Conservation (phyloP, 1,140 invertebrate genomes). For the Anastrepha obliqua region DNA sequence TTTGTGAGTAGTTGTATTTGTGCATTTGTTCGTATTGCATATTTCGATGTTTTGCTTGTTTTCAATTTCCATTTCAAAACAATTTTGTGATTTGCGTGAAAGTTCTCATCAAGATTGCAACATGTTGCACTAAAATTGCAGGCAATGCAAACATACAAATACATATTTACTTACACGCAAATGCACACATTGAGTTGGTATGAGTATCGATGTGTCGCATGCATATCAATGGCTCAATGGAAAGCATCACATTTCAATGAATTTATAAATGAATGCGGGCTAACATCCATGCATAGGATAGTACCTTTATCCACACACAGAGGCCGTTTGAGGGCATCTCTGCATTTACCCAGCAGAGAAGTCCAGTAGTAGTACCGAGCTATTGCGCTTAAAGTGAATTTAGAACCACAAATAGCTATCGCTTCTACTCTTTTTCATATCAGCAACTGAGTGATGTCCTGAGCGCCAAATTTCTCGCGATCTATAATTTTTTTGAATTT, state of each 20-base stretch:
- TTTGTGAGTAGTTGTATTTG: not conserved
- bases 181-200: not conserved
- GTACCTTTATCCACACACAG: not conserved
- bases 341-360: too few species aligned
- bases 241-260: slow-evolving; percentile 12
- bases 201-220: slow-evolving; percentile 3
- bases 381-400: too few species aligned
- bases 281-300: not conserved
- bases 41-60: slow-evolving; percentile 26
- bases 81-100: slow-evolving; percentile 29
- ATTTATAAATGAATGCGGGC: slow-evolving; percentile 3
- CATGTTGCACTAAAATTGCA: slow-evolving; percentile 29
- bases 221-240: slow-evolving; percentile 15
- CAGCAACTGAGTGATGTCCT: too few species aligned
- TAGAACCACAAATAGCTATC: too few species aligned
- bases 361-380: too few species aligned
- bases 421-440: too few species aligned
- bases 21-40: not conserved
- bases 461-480: too few species aligned
- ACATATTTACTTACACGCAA: not conserved
- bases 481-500: too few species aligned
- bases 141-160: not conserved
- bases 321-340: too few species aligned
- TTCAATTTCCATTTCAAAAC: slow-evolving; percentile 34
- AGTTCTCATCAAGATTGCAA: slow-evolving; percentile 34